These are phyloP conservation scores for Rhizomys pruinosus DNA, from an alignment of 2,113 vertebrate genomes.

Conservation along the genomic window DNA sequence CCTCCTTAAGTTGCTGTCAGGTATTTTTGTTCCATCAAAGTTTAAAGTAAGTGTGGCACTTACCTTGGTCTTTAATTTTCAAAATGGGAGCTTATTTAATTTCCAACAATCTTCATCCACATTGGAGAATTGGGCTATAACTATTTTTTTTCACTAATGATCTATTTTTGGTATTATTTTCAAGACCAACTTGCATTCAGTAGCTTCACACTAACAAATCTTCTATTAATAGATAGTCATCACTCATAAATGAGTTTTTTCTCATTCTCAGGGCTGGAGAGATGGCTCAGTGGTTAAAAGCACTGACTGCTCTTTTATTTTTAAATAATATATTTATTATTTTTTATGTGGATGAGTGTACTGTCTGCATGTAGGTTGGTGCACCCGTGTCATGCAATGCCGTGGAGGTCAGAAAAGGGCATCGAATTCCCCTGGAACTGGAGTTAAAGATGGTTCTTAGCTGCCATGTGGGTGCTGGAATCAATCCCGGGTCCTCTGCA, in stretches of 20 bases:
- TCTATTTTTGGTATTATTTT: not conserved
- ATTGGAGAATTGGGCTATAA: not conserved
- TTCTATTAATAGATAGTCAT: not conserved
- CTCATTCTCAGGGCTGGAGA: no score
- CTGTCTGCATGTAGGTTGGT: no score
- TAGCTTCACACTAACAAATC: not conserved
- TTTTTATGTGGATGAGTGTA: no score
- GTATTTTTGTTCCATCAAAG: not conserved
- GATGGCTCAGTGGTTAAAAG: no score
- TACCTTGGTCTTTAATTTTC: not conserved
- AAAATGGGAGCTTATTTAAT: not conserved
- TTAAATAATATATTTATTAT: no score
- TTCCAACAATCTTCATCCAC: not conserved
- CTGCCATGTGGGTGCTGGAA: no score
- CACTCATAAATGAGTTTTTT: not conserved
- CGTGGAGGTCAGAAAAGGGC: no score
- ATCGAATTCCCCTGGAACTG: no score
- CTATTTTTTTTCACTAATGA: not conserved
- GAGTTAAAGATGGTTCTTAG: no score
- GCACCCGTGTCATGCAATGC: no score
- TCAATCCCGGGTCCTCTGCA: no score
- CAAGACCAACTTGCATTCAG: not conserved
- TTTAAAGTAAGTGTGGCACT: not conserved
- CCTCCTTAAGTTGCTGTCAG: not conserved
- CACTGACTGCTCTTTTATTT: no score